Evolutionary conservation across 2,113 vertebrate species (phyloP).

Genomic region (Oncorhynchus tshawytscha): DNA sequence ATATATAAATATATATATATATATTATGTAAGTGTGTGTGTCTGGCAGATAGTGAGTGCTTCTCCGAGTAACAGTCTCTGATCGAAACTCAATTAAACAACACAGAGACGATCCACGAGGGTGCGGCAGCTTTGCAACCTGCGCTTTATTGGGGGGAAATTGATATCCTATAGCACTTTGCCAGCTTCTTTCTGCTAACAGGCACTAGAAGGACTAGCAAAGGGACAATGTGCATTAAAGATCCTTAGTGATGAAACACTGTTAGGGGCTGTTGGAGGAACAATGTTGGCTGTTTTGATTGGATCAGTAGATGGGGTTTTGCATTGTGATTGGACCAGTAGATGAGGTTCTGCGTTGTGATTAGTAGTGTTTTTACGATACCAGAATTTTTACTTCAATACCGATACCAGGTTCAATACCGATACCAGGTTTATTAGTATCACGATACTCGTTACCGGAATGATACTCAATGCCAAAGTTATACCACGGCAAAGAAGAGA

Average conservation of each 20-base stretch:
- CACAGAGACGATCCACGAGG: constrained; percentile 15
- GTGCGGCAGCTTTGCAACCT: constrained; percentile 23
- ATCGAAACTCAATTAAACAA: constrained; percentile 63
- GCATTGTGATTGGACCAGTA: constrained; percentile 10
- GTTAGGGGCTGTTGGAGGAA: background rate
- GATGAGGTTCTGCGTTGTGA: constrained; percentile 2
- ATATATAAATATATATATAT: constrained; percentile 42
- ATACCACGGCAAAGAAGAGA: too few relatives aligned
- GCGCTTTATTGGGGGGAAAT: constrained; percentile 41
- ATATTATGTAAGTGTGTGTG: constrained; percentile 42
- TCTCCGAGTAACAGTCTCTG: constrained; percentile 53
- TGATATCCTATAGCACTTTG: constrained; percentile 27
- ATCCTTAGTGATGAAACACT: background rate
- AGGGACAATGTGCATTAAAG: constrained; percentile 5
- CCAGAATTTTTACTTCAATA: too few relatives aligned
- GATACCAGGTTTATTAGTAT: too few relatives aligned
- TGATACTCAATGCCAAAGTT: too few relatives aligned
- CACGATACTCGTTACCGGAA: too few relatives aligned
- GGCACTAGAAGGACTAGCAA: background rate
- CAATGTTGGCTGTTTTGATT: background rate
- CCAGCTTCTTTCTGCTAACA: constrained; percentile 21
- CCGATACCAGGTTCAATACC: too few relatives aligned
- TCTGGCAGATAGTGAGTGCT: constrained; percentile 36
- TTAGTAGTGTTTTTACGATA: background rate
- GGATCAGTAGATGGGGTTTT: constrained; percentile 16